Evolutionary conservation across 1,140 invertebrate species (phyloP).

Genomic region (Drosophila bocqueti): DNA sequence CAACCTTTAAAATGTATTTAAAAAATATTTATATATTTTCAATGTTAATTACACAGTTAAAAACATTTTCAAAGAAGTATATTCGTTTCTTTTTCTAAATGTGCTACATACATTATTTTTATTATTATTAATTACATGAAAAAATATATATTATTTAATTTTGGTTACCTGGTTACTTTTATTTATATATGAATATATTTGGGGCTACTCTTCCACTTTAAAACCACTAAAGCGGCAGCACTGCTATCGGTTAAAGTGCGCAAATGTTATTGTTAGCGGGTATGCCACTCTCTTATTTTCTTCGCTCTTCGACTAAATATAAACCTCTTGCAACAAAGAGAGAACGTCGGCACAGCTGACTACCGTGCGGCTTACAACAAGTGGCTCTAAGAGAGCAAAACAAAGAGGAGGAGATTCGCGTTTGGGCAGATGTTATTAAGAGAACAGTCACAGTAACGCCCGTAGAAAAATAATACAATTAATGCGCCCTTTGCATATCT

Average conservation of each 20-base stretch:
- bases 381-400: slow-evolving; percentile 44
- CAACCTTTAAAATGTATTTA: too few species aligned
- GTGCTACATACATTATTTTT: too few species aligned
- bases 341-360: slow-evolving; percentile 11
- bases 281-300: background rate
- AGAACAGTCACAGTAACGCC: background rate
- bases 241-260: background rate
- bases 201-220: too few species aligned
- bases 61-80: too few species aligned
- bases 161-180: too few species aligned
- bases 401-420: background rate
- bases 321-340: background rate
- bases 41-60: too few species aligned
- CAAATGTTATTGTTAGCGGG: background rate
- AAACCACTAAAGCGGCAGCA: background rate
- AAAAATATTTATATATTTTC: too few species aligned
- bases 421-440: background rate
- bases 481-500: background rate
- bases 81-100: too few species aligned
- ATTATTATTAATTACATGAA: too few species aligned
- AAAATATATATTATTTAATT: too few species aligned
- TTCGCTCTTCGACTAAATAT: background rate
- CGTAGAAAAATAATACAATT: background rate
- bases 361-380: slow-evolving; percentile 51
- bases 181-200: too few species aligned